These are phyloP conservation scores for Euzophera pinguis DNA, from an alignment of 2,888 invertebrate species.

Conservation along the genomic window DNA sequence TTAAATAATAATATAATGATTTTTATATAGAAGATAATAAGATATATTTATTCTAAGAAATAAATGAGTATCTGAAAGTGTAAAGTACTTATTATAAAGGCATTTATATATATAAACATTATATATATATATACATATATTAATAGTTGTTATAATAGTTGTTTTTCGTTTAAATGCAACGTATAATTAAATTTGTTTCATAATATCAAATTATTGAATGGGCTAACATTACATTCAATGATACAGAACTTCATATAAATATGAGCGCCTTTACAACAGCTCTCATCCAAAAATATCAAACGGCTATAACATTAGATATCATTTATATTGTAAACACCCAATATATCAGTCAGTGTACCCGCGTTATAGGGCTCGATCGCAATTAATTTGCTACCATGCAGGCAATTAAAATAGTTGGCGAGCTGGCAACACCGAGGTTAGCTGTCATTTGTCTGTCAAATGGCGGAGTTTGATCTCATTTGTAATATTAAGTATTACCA, in stretches of 20 bases:
- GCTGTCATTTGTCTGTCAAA: conserved; percentile 13
- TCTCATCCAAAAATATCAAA: neutral
- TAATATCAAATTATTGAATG: neutral
- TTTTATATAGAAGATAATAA: too few species aligned
- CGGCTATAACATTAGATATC: conserved; percentile 8
- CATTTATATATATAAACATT: too few species aligned
- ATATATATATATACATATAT: too few species aligned
- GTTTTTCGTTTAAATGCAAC: too few species aligned
- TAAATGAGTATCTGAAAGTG: too few species aligned
- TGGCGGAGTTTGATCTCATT: conserved; percentile 1
- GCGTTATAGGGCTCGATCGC: conserved; percentile 12
- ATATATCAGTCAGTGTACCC: conserved; percentile 13
- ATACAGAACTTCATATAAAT: neutral
- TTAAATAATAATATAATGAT: too few species aligned
- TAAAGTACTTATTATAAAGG: too few species aligned
- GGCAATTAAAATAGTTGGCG: conserved; percentile 23
- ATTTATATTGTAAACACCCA: conserved; percentile 11
- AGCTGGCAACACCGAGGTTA: conserved; percentile 11
- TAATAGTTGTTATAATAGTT: too few species aligned
- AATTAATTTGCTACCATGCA: conserved; percentile 19
- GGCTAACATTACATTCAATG: neutral
- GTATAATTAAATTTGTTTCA: too few species aligned
- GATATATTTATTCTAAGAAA: too few species aligned
- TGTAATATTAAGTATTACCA: neutral
- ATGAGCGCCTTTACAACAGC: neutral